Evolutionary conservation across 2,888 invertebrate species (phyloP).

Genomic region (Flexamia atlantica): DNA sequence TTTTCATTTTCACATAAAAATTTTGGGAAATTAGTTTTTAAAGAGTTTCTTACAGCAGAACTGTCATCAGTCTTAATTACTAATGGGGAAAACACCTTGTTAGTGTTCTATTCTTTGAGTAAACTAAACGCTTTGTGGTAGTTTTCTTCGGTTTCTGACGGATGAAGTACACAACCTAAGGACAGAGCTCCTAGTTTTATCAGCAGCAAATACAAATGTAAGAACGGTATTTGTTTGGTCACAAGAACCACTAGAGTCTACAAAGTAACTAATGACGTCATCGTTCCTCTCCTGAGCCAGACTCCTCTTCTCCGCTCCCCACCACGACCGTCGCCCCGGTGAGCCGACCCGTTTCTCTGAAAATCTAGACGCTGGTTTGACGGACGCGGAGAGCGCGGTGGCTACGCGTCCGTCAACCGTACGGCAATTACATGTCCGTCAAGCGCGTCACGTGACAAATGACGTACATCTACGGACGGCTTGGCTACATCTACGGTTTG

Average conservation of each 20-base stretch:
- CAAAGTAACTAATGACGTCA: no score
- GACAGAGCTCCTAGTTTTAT: slow-evolving; percentile 50
- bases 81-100: slow-evolving; percentile 48
- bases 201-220: slow-evolving; percentile 54
- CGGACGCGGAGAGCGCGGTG: no score
- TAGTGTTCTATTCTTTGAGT: slow-evolving; percentile 37
- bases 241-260: slow-evolving; percentile 52
- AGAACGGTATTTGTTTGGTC: slow-evolving; percentile 39
- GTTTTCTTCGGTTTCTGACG: slow-evolving; percentile 51
- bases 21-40: slow-evolving; percentile 39
- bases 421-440: no score
- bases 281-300: no score
- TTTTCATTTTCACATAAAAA: slow-evolving; percentile 42
- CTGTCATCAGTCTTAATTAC: slow-evolving; percentile 53
- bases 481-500: no score
- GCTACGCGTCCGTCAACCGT: no score
- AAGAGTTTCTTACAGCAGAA: slow-evolving; percentile 49
- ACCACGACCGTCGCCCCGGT: no score
- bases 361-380: no score
- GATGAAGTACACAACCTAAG: slow-evolving; percentile 53
- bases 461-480: no score
- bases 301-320: no score
- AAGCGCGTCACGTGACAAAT: no score
- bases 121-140: slow-evolving; percentile 41
- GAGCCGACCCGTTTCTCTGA: no score